phyloP scores from a whole-genome alignment of 2,888 invertebrate genomes.

The Clostera curtula region DNA sequence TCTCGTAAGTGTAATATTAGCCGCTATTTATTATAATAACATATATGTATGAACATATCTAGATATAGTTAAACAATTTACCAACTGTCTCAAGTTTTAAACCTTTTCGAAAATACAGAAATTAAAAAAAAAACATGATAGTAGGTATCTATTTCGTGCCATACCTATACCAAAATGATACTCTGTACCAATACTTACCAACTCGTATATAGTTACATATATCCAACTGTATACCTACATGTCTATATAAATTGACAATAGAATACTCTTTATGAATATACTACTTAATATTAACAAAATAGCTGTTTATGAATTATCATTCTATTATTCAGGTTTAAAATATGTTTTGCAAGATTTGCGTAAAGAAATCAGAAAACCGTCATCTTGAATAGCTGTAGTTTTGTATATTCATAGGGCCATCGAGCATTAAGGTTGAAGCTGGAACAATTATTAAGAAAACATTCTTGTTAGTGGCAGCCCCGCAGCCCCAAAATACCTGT shows the following conservation, averaged over 20 bases:
- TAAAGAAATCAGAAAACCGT: slow-evolving; percentile 60
- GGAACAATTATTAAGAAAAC: slow-evolving; percentile 44
- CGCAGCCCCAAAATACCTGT: no score
- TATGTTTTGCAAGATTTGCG: slow-evolving; percentile 14
- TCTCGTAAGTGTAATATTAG: no score
- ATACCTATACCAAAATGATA: no score
- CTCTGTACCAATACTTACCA: no score
- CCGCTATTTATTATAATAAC: no score
- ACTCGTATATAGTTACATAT: no score
- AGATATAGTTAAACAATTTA: no score
- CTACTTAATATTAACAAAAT: not conserved
- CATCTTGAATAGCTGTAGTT: slow-evolving; percentile 54
- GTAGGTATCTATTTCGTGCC: no score
- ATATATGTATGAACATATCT: no score
- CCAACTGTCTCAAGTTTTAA: no score
- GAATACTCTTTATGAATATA: slow-evolving; percentile 1
- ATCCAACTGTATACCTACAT: not conserved
- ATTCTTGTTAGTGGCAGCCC: not conserved
- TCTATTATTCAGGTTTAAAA: not conserved
- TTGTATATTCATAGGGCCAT: slow-evolving; percentile 20
- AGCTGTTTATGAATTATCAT: slow-evolving; percentile 2
- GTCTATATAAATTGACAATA: not conserved
- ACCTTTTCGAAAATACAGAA: no score
- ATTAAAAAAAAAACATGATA: no score
- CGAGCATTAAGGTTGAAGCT: slow-evolving; percentile 62